Conservation (phyloP, 2,888 invertebrate genomes). For the Aproaerema taeniolella region DNA sequence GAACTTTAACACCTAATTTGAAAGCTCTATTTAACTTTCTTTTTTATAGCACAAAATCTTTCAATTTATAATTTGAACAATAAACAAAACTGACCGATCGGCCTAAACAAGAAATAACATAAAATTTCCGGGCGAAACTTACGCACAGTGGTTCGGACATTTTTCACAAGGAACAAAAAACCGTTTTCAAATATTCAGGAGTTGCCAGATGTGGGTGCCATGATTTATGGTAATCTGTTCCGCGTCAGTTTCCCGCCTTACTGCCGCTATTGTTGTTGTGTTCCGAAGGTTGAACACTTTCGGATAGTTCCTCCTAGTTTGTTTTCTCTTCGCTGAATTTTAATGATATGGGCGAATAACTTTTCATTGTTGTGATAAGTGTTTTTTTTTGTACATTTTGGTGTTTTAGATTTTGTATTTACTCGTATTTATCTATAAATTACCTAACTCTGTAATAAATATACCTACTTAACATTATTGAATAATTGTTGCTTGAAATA, state of each 20-base stretch:
- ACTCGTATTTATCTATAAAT: background rate
- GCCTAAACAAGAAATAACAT: slow-evolving; percentile 7
- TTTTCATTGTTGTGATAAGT: background rate
- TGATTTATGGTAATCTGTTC: slow-evolving; percentile 17
- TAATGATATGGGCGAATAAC: background rate
- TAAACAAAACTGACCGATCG: too few species aligned
- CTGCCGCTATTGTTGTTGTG: slow-evolving; percentile 12
- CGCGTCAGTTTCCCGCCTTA: slow-evolving; percentile 15
- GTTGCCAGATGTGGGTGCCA: slow-evolving; percentile 10
- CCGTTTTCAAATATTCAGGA: slow-evolving; percentile 16
- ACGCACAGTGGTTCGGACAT: slow-evolving; percentile 3
- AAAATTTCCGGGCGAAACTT: slow-evolving; percentile 5
- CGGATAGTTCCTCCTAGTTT: slow-evolving; percentile 10
- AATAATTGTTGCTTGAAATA: background rate
- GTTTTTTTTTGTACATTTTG: background rate
- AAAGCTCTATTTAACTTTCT: too few species aligned
- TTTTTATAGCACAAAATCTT: too few species aligned
- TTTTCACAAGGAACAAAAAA: slow-evolving; percentile 6
- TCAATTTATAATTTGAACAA: too few species aligned
- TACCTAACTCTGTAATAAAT: background rate
- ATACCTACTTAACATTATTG: background rate
- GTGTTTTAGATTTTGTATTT: background rate
- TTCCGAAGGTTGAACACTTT: slow-evolving; percentile 5
- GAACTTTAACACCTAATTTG: too few species aligned
- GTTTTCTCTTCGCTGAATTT: slow-evolving; percentile 6